Evolutionary conservation across 2,888 invertebrate genomes (phyloP).

Genomic region (Sycophila texana): DNA sequence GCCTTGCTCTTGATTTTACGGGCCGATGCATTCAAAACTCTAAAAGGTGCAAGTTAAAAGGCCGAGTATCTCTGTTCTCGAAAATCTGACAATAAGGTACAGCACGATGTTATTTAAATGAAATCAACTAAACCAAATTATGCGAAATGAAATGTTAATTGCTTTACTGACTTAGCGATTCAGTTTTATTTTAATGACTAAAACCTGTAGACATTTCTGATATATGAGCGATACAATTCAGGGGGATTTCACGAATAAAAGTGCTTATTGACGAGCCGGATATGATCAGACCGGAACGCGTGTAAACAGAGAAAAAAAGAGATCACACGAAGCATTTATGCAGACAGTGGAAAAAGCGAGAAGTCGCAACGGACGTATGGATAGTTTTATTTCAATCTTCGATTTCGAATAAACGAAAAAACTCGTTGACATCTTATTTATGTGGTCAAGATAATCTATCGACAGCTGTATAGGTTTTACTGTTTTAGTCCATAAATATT

Average conservation of each 20-base stretch:
- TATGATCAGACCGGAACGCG: constrained; percentile 38
- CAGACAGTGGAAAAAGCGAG: neutral
- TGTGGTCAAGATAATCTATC: neutral
- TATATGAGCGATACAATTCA: neutral
- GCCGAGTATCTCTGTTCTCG: constrained; percentile 4
- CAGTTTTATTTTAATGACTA: neutral
- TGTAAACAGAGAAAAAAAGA: constrained; percentile 18
- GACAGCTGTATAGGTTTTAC: neutral
- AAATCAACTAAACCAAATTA: constrained; percentile 22
- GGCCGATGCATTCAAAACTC: constrained; percentile 35
- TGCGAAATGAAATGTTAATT: neutral
- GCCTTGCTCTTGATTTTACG: constrained; percentile 52
- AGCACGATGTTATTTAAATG: neutral
- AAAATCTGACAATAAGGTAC: constrained; percentile 9
- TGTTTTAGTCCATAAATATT: neutral
- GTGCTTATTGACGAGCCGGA: constrained; percentile 40
- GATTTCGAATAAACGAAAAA: too few species aligned
- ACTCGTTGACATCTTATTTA: too few species aligned
- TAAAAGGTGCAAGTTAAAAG: constrained; percentile 8
- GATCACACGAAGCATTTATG: neutral
- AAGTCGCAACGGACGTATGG: neutral
- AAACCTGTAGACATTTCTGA: neutral
- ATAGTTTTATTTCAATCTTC: too few species aligned
- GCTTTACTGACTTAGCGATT: neutral
- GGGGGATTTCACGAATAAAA: constrained; percentile 17